These are phyloP conservation scores for Busseola fusca DNA, from an alignment of 2,888 invertebrate genomes.

Conservation along the genomic window DNA sequence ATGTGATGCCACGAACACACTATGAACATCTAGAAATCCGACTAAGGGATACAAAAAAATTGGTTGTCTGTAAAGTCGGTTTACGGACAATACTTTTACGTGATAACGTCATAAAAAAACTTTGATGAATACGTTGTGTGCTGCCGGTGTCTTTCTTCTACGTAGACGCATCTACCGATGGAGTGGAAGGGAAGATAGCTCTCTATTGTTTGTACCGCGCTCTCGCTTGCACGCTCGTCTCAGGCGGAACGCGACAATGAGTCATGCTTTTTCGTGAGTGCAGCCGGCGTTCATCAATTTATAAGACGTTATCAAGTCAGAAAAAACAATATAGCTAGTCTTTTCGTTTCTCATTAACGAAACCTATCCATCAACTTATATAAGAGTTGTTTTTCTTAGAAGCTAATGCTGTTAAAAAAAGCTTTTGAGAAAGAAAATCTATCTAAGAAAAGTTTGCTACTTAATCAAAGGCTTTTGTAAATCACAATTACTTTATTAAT, in stretches of 20 bases:
- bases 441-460: conserved; percentile 15
- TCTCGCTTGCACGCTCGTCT: too few species aligned
- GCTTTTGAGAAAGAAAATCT: conserved; percentile 30
- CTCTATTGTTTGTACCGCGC: too few species aligned
- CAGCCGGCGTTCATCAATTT: too few species aligned
- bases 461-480: conserved; percentile 14
- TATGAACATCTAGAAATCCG: background rate
- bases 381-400: conserved; percentile 32
- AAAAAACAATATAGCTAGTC: background rate
- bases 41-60: background rate
- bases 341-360: conserved; percentile 8
- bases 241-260: too few species aligned
- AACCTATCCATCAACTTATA: conserved; percentile 12
- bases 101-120: too few species aligned
- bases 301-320: too few species aligned
- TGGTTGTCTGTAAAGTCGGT: too few species aligned
- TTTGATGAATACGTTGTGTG: background rate
- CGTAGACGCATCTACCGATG: too few species aligned
- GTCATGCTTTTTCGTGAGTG: too few species aligned
- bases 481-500: conserved; percentile 24
- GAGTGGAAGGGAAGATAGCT: too few species aligned
- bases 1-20: background rate
- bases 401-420: conserved; percentile 34
- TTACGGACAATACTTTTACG: too few species aligned
- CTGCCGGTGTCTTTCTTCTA: too few species aligned